These are phyloP conservation scores for Trichosurus vulpecula DNA, from an alignment of 2,797 vertebrate genomes.

Conservation along the genomic window DNA sequence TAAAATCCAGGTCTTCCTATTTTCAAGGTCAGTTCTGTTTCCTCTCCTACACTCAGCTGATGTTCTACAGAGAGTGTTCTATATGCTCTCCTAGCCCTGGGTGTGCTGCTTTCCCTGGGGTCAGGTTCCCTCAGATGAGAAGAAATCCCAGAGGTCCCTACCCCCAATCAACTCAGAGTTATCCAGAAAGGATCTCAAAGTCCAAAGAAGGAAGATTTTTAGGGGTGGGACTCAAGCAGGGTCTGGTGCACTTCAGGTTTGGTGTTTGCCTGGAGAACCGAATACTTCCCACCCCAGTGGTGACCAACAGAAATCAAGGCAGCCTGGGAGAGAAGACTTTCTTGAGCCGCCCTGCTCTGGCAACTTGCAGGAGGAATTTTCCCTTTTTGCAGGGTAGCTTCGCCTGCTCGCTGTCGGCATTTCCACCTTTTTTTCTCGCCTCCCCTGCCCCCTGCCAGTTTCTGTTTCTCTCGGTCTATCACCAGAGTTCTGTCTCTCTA, in stretches of 20 bases:
- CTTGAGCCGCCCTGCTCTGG: neutral
- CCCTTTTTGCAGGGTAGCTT: neutral
- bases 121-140: neutral
- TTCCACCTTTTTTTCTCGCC: neutral
- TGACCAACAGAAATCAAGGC: neutral
- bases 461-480: neutral
- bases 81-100: neutral
- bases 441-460: neutral
- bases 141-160: neutral
- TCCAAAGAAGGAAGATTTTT: neutral
- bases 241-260: neutral
- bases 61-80: neutral
- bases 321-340: neutral
- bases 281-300: accelerated
- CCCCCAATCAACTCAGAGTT: neutral
- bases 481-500: neutral
- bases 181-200: neutral
- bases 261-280: accelerated
- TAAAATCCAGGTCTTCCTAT: neutral
- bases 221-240: neutral
- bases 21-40: neutral
- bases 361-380: neutral
- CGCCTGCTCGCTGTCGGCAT: neutral
- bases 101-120: neutral
- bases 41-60: neutral